These are phyloP conservation scores for Neosalanx taihuensis DNA, from an alignment of 2,797 vertebrate species.

Conservation along the genomic window DNA sequence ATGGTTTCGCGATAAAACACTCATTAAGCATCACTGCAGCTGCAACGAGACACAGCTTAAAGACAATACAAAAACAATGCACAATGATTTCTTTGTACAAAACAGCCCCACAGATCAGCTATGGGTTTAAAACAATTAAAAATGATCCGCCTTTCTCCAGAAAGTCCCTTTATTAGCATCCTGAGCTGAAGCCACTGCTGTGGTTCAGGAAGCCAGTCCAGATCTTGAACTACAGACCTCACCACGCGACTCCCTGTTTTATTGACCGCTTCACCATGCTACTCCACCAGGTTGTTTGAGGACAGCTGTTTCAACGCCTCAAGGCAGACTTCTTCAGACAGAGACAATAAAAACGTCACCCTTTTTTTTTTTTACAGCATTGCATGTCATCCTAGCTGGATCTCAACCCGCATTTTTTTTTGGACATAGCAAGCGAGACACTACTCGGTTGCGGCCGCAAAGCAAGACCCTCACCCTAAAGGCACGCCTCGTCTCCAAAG, in stretches of 20 bases:
- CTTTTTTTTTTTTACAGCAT: neutral
- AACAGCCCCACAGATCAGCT: neutral
- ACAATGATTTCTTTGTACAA: slow-evolving; percentile 25
- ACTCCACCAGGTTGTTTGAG: neutral
- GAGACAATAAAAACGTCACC: neutral
- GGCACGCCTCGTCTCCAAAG: too few species aligned
- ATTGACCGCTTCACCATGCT: neutral
- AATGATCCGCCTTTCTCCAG: neutral
- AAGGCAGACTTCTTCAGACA: neutral
- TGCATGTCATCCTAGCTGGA: neutral
- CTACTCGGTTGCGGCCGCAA: neutral
- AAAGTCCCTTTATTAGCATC: neutral
- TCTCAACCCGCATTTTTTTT: neutral
- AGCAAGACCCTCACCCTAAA: neutral
- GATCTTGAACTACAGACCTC: neutral
- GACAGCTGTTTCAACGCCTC: neutral
- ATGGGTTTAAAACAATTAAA: neutral
- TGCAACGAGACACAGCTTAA: slow-evolving; percentile 35
- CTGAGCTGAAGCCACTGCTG: neutral
- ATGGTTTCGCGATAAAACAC: slow-evolving; percentile 13
- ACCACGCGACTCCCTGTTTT: neutral
- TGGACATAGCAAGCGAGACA: neutral
- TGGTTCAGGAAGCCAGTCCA: neutral
- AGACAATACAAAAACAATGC: slow-evolving; percentile 33
- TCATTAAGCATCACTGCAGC: slow-evolving; percentile 27